Base-by-base conservation (phyloP, 2,797 vertebrate genomes). In the Alauda arvensis region DNA sequence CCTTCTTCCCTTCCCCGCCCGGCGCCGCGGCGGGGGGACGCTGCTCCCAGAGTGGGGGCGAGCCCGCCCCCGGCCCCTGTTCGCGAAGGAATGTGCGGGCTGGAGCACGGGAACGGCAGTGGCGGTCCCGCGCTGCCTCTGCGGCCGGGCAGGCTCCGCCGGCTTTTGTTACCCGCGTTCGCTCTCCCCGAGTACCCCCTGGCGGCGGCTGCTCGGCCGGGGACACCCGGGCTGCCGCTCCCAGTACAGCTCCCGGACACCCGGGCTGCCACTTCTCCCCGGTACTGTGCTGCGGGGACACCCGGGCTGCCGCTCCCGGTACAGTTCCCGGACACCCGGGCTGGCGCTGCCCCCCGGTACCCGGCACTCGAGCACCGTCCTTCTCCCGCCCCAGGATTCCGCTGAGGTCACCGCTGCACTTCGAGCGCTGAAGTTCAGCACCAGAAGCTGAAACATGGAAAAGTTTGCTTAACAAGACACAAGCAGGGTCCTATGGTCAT, bases 101-200 rank as follows among this genome's bases (percentile, higher is more conserved):
- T 5, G 63, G 37, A 17, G 48, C 31, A 1, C 49, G 43, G 61
- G 53, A 17, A 12, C 29, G 14, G 5, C 42, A 3, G 45, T 70
- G 34, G 60, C 20, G 6, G 53, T 31, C 33, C 90, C 86, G 18
- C 39, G 49, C 85, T 87, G 87, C 81, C 57, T 11, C 59, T 55
- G 18, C 56, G 6, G 56, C 49, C 77, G 71, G 19, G 34, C 45
- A 86, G 55, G 74, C 37, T 24, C 17, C 34, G 8, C 33, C 39
- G 31, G 83, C 88, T 91, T 95, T 94, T 92, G 86, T 88, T 89
- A 12, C 31, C 68, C 76, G 79, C 82, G 79, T 90, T 77, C 40
- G 40, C 79, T 77, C 91, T 67, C 89, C 52, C 93, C 91, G 91
- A 93, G 92, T 93, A 94, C 97, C 97, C 96, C 94, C 97, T 97